Evolutionary conservation across 2,888 invertebrate species (phyloP).

Genomic region (Schizotus pectinicornis): DNA sequence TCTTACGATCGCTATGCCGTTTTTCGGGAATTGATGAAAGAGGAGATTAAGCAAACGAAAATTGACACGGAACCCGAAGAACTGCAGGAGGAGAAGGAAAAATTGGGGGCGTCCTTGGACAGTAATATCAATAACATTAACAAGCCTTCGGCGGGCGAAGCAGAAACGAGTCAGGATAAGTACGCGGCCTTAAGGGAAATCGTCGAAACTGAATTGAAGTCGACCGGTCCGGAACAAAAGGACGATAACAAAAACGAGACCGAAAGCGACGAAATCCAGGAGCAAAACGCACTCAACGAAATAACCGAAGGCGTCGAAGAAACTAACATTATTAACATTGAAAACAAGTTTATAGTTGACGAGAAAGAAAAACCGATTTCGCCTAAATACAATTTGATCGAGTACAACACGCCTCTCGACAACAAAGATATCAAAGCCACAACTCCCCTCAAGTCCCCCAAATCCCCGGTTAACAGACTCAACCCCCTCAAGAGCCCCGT

Average conservation of each 20-base stretch:
- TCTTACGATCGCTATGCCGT: conserved; percentile 84
- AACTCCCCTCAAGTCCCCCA: conserved; percentile 42
- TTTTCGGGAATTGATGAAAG: conserved; percentile 81
- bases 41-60: conserved; percentile 70
- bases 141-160: conserved; percentile 21
- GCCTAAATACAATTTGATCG: conserved; percentile 29
- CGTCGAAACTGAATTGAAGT: conserved; percentile 63
- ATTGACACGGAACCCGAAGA: conserved; percentile 53
- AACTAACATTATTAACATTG: conserved; percentile 41
- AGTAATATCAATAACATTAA: conserved; percentile 14
- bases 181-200: conserved; percentile 85
- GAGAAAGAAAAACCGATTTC: conserved; percentile 20
- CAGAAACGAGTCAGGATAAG: conserved; percentile 64
- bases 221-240: conserved; percentile 56
- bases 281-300: conserved; percentile 56
- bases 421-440: conserved; percentile 32
- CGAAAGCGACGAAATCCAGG: conserved; percentile 61
- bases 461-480: conserved; percentile 27
- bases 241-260: conserved; percentile 63
- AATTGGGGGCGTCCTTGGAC: conserved; percentile 9
- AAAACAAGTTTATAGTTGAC: conserved; percentile 36
- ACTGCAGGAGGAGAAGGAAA: conserved; percentile 42
- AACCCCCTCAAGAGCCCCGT: conserved; percentile 56
- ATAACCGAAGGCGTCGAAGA: conserved; percentile 44
- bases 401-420: conserved; percentile 32